Evolutionary conservation across 2,797 vertebrate genomes (phyloP).

Genomic region (Falco biarmicus): DNA sequence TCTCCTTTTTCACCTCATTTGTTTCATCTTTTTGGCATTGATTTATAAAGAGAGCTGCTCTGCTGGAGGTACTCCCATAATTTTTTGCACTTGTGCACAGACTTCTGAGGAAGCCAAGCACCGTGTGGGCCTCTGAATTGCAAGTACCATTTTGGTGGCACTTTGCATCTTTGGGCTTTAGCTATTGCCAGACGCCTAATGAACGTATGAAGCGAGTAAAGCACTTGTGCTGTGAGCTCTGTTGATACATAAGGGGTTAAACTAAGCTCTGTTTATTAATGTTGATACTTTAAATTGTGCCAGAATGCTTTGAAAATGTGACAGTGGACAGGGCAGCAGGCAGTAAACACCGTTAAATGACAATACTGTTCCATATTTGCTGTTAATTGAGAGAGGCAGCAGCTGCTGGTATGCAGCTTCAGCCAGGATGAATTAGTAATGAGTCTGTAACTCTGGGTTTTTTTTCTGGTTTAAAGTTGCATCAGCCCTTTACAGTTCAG

Average conservation of each 20-base stretch:
- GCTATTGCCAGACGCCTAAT: not conserved
- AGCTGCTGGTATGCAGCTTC: conserved; percentile 53
- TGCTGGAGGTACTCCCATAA: not conserved
- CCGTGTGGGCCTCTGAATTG: not conserved
- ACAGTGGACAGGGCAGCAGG: conserved; percentile 13
- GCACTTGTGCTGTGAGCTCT: not conserved
- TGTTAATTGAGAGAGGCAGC: conserved; percentile 55
- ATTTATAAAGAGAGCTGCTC: not conserved
- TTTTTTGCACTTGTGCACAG: not conserved
- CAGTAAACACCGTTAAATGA: conserved; percentile 18
- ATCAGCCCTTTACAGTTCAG: conserved; percentile 29
- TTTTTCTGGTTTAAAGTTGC: conserved; percentile 2
- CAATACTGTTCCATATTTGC: conserved; percentile 55
- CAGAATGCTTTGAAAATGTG: not conserved
- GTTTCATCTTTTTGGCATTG: not conserved
- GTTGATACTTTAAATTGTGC: conserved; percentile 21
- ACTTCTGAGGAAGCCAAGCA: not conserved
- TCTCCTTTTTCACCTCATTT: not conserved
- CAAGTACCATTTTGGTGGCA: not conserved
- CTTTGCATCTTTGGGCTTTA: not conserved
- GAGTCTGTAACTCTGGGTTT: not conserved
- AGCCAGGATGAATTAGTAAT: conserved; percentile 48
- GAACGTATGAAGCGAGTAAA: not conserved
- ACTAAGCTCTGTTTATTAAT: not conserved
- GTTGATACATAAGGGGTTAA: not conserved